Evolutionary conservation across 2,113 vertebrate species (phyloP), one percentile per base, ranked within the genome.

Genomic region (Mohoua ochrocephala): DNA sequence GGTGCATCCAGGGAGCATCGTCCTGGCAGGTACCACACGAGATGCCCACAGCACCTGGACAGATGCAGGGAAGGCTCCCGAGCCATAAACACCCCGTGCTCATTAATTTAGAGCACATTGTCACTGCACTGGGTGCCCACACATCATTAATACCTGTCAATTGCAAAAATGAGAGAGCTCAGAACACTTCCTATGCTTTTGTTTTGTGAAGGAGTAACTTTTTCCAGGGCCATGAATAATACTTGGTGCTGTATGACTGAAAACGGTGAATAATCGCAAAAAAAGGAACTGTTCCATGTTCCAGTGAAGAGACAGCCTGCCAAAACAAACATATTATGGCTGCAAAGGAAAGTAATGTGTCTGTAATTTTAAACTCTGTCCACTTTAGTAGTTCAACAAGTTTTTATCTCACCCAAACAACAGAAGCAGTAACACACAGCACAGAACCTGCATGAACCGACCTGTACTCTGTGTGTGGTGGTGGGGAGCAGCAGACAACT

Each of bases 361-460:
- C 96, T 96, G 96, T 93, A 95, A 95, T 95, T 95, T 96, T 96
- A 96, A 97, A 95, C 93, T 88, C 88, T 69, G 96, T 95, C 95
- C 95, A 96, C 93, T 96, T 93, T 37, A 82, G 96, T 81, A 87
- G 92, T 87, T 93, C 79, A 93, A 74, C 92, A 91, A 95, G 76
- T 96, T 96, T 96, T 95, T 86, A 87, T 93, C 92, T 95, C 91
- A 42, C 90, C 56, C 87, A 75, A 92, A 68, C 76, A 94, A 91
- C 33, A 63, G 52, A 70, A 84, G 83, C 60, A 87, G 80, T 41
- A 84, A 84, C 44, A 67, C 15, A 52, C 27, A 78, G 94, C 82
- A 86, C 11, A 3, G 65, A 80, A 88, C 41, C 63, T 49, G 74
- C 75, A 45, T 6, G 44, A 85, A 54, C 16, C 0, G 0, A 68